Evolutionary conservation across 2,797 vertebrate species (phyloP).

Genomic region (Ptychobarbus kaznakovi): DNA sequence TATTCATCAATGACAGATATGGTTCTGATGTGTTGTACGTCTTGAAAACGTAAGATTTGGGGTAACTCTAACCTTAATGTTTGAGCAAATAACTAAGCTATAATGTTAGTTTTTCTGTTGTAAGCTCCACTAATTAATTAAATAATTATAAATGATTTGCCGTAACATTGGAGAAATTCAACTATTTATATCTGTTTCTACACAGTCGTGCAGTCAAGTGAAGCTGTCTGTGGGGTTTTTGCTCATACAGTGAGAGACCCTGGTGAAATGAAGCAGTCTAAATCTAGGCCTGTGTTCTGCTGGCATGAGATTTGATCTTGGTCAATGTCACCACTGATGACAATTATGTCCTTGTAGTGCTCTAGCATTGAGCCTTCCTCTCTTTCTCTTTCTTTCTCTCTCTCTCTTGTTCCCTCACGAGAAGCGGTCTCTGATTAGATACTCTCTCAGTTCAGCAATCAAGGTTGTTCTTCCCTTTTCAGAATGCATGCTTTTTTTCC

Average conservation of each 20-base stretch:
- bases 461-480: constrained; percentile 40
- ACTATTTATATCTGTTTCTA: not conserved
- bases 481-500: constrained; percentile 23
- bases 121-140: not conserved
- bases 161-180: not conserved
- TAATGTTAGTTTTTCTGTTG: not conserved
- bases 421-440: constrained; percentile 36
- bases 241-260: not conserved
- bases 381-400: constrained; percentile 16
- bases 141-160: not conserved
- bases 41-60: not conserved
- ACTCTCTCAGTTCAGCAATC: constrained; percentile 45
- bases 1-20: not conserved
- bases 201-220: not conserved
- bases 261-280: constrained; percentile 21
- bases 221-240: constrained; percentile 11
- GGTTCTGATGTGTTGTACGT: not conserved
- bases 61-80: not conserved
- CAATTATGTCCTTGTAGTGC: constrained; percentile 63
- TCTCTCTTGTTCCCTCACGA: constrained; percentile 32
- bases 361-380: constrained; percentile 55
- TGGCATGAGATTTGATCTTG: constrained; percentile 61
- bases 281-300: constrained; percentile 43
- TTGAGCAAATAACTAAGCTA: not conserved
- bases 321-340: constrained; percentile 56